These are phyloP conservation scores for Dynastes maya DNA, from an alignment of 2,888 invertebrate genomes.

Conservation along the genomic window DNA sequence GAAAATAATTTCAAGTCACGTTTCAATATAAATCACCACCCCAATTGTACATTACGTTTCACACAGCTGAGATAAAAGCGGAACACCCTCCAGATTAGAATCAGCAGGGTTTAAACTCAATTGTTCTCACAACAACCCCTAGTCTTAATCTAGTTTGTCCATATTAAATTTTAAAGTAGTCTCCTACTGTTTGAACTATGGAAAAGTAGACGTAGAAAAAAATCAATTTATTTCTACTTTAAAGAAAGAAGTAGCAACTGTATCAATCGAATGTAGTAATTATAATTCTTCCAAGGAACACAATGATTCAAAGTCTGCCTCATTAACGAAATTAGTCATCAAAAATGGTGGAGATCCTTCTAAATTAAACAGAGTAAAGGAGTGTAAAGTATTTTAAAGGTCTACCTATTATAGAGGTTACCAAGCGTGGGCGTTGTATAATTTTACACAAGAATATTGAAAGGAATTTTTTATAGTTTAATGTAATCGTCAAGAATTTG, in stretches of 20 bases:
- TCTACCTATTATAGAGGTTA: slow-evolving; percentile 16
- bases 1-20: too few relatives aligned
- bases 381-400: slow-evolving; percentile 1
- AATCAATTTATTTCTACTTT: neutral
- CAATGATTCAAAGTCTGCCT: neutral
- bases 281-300: neutral
- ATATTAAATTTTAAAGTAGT: neutral
- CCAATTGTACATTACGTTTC: too few relatives aligned
- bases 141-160: neutral
- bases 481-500: neutral
- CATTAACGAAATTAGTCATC: slow-evolving; percentile 2
- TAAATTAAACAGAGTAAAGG: neutral
- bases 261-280: neutral
- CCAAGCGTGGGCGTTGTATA: slow-evolving; percentile 15
- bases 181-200: neutral
- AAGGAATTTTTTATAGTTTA: neutral
- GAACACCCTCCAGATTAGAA: slow-evolving; percentile 4
- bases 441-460: neutral
- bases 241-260: neutral
- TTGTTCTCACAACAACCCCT: neutral
- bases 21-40: too few relatives aligned
- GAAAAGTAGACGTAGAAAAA: neutral
- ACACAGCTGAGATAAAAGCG: neutral
- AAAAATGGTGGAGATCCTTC: neutral
- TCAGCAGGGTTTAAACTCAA: neutral